phyloP scores from a whole-genome alignment of 2,797 vertebrate species.

The Onychomys arenicola region DNA sequence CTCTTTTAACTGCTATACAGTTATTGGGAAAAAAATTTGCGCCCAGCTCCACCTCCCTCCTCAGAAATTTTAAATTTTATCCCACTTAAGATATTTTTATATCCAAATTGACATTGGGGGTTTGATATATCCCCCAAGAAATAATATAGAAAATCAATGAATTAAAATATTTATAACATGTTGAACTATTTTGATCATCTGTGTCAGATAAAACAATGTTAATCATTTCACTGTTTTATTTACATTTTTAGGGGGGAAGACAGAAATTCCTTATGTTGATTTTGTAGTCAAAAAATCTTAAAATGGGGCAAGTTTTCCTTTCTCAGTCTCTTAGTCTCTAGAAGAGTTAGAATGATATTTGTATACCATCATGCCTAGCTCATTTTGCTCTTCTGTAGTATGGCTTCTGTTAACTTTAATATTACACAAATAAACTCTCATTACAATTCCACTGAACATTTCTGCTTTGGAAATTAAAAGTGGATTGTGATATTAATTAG shows the following conservation, averaged over 20 bases:
- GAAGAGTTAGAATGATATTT: background rate
- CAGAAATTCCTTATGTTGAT: background rate
- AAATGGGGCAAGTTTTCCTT: background rate
- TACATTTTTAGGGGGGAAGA: rapidly evolving
- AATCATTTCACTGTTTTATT: background rate
- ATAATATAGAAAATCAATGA: background rate
- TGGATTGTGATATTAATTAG: background rate
- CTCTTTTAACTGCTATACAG: background rate
- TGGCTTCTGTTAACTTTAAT: background rate
- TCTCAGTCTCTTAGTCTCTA: background rate
- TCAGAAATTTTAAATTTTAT: background rate
- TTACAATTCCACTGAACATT: background rate
- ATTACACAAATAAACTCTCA: background rate
- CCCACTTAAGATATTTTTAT: background rate
- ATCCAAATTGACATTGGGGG: background rate
- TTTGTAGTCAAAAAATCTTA: rapidly evolving
- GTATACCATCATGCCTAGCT: background rate
- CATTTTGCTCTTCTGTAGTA: background rate
- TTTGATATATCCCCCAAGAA: background rate
- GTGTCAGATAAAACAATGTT: background rate
- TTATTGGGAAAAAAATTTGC: no score
- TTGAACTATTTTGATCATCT: background rate
- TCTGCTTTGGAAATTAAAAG: background rate
- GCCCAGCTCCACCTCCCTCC: no score
- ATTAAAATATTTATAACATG: background rate